phyloP scores from a whole-genome alignment of 1,140 invertebrate genomes.

The Ips nitidus region DNA sequence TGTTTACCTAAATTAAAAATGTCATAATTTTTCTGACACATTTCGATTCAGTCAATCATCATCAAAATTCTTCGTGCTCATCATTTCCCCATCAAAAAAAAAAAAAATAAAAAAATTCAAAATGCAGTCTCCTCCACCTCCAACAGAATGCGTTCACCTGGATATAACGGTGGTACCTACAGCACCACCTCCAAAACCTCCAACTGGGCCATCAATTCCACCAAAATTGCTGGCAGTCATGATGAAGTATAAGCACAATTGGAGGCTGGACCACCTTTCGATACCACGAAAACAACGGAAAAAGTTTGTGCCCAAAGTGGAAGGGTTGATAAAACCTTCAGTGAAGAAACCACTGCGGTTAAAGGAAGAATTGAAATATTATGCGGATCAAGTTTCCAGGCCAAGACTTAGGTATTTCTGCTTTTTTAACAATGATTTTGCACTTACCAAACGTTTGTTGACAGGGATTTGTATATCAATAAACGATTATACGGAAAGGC shows the following conservation, averaged over 20 bases:
- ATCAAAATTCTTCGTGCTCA: background rate
- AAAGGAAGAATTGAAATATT: slow-evolving; percentile 27
- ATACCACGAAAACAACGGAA: slow-evolving; percentile 9
- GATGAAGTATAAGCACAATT: slow-evolving; percentile 39
- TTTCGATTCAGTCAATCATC: background rate
- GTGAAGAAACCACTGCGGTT: slow-evolving; percentile 1
- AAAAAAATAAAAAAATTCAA: slow-evolving; percentile 9
- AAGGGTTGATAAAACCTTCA: background rate
- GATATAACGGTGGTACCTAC: slow-evolving; percentile 20
- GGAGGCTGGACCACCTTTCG: slow-evolving; percentile 35
- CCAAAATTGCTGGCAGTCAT: slow-evolving; percentile 30
- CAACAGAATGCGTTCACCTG: slow-evolving; percentile 15
- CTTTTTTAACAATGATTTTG: background rate
- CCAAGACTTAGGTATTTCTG: slow-evolving; percentile 8
- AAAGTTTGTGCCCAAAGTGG: slow-evolving; percentile 20
- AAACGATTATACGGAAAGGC: slow-evolving; percentile 16
- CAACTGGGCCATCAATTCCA: slow-evolving; percentile 9
- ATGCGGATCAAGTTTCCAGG: slow-evolving; percentile 34
- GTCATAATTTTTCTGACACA: too few relatives aligned
- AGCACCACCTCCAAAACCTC: slow-evolving; percentile 5
- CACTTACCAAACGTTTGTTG: background rate
- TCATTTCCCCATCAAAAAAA: background rate
- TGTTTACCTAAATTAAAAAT: too few relatives aligned
- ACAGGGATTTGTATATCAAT: slow-evolving; percentile 33
- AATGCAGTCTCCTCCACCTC: slow-evolving; percentile 4